Evolutionary conservation across 2,113 vertebrate species (phyloP).

Genomic region (Hemibagrus wyckioides): DNA sequence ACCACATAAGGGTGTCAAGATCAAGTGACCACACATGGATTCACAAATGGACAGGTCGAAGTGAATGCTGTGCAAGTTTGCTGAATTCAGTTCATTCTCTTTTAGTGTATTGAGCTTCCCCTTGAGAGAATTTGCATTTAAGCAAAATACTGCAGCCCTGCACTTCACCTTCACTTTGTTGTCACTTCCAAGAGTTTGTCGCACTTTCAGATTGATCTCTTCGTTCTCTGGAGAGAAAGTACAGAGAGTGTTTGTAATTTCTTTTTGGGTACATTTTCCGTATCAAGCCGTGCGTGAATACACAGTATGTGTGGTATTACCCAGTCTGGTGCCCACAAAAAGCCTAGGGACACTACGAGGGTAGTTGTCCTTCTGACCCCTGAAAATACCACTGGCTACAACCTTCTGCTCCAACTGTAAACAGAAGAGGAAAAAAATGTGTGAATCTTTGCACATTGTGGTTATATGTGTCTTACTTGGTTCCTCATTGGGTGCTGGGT

Average conservation of each 20-base stretch:
- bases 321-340: constrained; percentile 90
- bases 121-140: not conserved
- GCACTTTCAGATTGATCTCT: constrained; percentile 88
- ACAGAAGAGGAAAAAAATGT: constrained; percentile 9
- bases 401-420: constrained; percentile 92
- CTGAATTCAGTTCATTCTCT: not conserved
- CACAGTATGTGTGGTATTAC: constrained; percentile 64
- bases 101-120: not conserved
- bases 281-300: not conserved
- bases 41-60: no score
- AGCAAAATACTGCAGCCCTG: no score
- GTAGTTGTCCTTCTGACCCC: constrained; percentile 93
- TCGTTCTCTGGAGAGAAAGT: constrained; percentile 77
- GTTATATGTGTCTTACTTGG: constrained; percentile 69
- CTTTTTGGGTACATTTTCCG: not conserved
- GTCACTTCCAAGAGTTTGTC: constrained; percentile 86
- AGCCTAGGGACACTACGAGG: constrained; percentile 90
- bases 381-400: constrained; percentile 93
- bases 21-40: not conserved
- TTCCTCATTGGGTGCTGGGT: not conserved
- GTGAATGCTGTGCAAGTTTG: not conserved
- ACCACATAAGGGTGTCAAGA: not conserved
- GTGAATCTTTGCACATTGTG: not conserved
- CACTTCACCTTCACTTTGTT: constrained; percentile 87
- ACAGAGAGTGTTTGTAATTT: not conserved